Base-by-base conservation (phyloP, 2,113 vertebrate species). In the Stictonetta naevosa region DNA sequence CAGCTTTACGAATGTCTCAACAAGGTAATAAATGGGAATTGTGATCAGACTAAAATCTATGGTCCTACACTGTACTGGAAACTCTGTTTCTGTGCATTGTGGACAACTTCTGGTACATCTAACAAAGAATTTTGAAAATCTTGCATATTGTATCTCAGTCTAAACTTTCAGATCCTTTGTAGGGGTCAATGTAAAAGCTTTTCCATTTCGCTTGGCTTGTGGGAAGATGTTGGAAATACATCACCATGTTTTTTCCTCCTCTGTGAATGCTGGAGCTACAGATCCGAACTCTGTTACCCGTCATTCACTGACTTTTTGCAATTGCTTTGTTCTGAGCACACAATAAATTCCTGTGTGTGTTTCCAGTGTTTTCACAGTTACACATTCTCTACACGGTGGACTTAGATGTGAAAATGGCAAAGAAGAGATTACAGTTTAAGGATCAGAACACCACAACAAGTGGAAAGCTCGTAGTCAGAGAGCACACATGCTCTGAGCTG, bases 401-500 rank as follows among this genome's bases (percentile, higher is more conserved):
- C 1, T 90, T 98, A 71, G 97, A 98, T 31, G 83, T 95, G 91
- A 20, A 7, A 31, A 97, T 95, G 90, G 52, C 83, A 28, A 92
- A 82, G 83, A 97, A 76, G 66, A 96, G 98, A 46, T 77, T 96
- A 4, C 92, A 84, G 72, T 97, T 95, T 68, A 55, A 20, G 6
- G 60, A 91, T 11, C 19, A 5, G 34, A 83, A 42, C 25, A 10
- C 36, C 19, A 68, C 86, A 38, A 33, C 10, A 44, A 86, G 55
- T 40, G 29, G 20, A 60, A 79, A 42, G 13, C 11, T 28, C 11
- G 5, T 18, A 36, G 40, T n/a, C 63, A 36, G 62, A 11, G 9
- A 73, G 28, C 9, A 10, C 1, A 3, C 11, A 11, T 97, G 98
- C 59, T 21, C 83, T 46, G 3, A 33, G 33, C 44, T 96, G 64